phyloP scores from a whole-genome alignment of 1,140 invertebrate genomes.

The Danaus melanippus region DNA sequence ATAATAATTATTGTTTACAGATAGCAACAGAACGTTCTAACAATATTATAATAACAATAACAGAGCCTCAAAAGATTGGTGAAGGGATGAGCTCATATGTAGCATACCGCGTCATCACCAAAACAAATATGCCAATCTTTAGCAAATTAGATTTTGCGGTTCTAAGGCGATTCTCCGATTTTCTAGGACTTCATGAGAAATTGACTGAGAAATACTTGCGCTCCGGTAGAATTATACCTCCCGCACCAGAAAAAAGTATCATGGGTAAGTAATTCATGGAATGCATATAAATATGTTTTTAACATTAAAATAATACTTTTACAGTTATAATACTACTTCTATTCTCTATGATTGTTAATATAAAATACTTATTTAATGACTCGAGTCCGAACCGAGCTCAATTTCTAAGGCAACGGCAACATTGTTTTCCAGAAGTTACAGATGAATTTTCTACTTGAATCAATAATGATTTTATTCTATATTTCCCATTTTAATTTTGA shows the following conservation, averaged over 20 bases:
- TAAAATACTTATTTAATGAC: too few species aligned
- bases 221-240: slow-evolving; percentile 95
- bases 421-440: slow-evolving; percentile 5
- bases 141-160: slow-evolving; percentile 89
- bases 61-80: slow-evolving; percentile 95
- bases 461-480: too few species aligned
- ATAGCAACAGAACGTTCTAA: slow-evolving; percentile 77
- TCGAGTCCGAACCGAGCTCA: too few species aligned
- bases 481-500: too few species aligned
- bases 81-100: slow-evolving; percentile 98
- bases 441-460: background rate
- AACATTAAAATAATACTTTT: too few species aligned
- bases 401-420: too few species aligned
- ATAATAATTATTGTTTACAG: slow-evolving; percentile 46
- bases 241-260: slow-evolving; percentile 98
- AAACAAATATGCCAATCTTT: slow-evolving; percentile 93
- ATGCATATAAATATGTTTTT: too few species aligned
- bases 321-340: too few species aligned
- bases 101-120: slow-evolving; percentile 91
- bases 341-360: too few species aligned
- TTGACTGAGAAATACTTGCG: slow-evolving; percentile 94
- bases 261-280: slow-evolving; percentile 77
- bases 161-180: slow-evolving; percentile 95
- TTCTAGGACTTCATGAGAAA: slow-evolving; percentile 96
- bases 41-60: slow-evolving; percentile 85